Base-by-base conservation (phyloP, 2,888 invertebrate species). In the Zonitis immaculata region DNA sequence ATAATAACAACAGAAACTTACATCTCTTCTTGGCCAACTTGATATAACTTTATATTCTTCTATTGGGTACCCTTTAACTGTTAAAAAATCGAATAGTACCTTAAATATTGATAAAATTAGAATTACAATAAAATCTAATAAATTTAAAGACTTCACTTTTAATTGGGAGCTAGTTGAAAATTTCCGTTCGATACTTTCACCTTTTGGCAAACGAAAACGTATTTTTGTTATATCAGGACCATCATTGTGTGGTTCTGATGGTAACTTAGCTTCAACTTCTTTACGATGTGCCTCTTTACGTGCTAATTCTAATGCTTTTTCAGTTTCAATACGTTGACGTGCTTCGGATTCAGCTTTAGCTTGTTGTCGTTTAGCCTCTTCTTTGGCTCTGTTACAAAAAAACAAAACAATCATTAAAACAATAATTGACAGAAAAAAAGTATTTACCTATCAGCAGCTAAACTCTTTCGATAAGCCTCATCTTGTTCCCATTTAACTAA, bases 11-110 rank as follows among this genome's bases (percentile, higher is more conserved):
- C n/a, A n/a, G n/a, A n/a, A 26, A 87, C 91, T 89, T 80, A 96
- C 91, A 83, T 96, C 96, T 83, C 89, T 86, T 72, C 95, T 85
- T 73, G 96, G 96, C 90, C 91, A 96, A 76, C 93, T 91, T 66
- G 90, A 87, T 68, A 96, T 87, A 56, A 95, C 86, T 82, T 95
- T 96, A 75, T 86, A 95, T 72, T 90, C 90, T 66, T 89, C 87
- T 64, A 85, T 82, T 59, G 91, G 89, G 77, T 86, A 96, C 54
- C 95, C 95, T 78, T 91, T 84, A 43, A 93, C 91, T 52, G 89
- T 86, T 61, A 95, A 83, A 79, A 85, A 96, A 78, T 95, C 91
- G 63, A 95, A 79, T 69, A 96, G 79, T 61, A 86, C 86, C 83
- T 88, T 12, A 32, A 14, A 3, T 14, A 3, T 2, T 2, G 14